Evolutionary conservation across 2,888 invertebrate genomes (phyloP), one percentile per base, ranked within the genome.

Genomic region (Ptychoptera albimana): DNA sequence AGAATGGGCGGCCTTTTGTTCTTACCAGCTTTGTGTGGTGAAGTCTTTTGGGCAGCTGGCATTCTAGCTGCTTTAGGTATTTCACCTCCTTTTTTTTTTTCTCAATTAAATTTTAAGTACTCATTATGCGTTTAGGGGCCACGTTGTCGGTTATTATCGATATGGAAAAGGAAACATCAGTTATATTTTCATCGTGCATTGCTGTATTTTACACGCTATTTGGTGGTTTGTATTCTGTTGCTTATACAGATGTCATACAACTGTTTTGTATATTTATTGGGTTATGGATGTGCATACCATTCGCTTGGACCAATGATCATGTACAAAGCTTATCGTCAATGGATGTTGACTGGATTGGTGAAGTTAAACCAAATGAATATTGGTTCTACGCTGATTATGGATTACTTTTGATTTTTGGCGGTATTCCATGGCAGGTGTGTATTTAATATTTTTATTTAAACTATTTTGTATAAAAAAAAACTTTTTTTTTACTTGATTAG

Each of bases 11-110:
- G 96, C 1, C 70, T 97, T 50, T 74, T 97, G 52, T 97, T 94
- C 67, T 70, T 97, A 54, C 97, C 97, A 3, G 96, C 97, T 0
- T 77, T 98, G 2, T 87, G 93, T 57, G 97, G 97, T 8, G 97
- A 97, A 69, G 91, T 94, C 6, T 97, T 98, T 70, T 97, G 97
- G 97, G 94, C 96, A 0, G 97, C 96, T 1, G 96, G 96, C 44
- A 96, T 97, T 54, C 71, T 97, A 44, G 92, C 96, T 0, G 97
- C 97, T 7, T 71, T 97, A 37, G 93, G 85, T 84, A 55, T 68
- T 69, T 50, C 35, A 23, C 12, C 15, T 10, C 23, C 12, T 13
- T 37, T 44, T 37, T 4, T 40, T 37, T 11, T 29, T 11, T 44
- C 12, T n/a, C 39, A 42, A 13, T 42, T 45, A 16, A 31, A 40